Evolutionary conservation across 2,797 vertebrate species (phyloP).

Genomic region (Cheirogaleus major): DNA sequence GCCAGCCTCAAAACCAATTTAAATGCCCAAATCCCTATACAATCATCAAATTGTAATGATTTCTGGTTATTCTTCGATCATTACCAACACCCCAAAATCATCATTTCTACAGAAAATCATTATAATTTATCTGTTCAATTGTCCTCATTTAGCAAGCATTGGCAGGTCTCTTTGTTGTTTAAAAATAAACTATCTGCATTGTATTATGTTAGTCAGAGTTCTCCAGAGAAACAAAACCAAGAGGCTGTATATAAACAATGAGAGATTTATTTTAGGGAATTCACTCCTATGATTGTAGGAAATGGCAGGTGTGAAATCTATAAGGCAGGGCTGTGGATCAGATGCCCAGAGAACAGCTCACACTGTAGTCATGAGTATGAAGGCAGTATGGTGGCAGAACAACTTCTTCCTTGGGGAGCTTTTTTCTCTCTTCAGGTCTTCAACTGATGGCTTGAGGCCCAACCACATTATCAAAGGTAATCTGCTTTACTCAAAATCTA

Average conservation of each 20-base stretch:
- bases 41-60: constrained; percentile 4
- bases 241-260: background rate
- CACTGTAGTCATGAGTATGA: background rate
- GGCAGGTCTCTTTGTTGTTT: background rate
- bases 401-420: background rate
- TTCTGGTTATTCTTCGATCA: background rate
- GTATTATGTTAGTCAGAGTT: background rate
- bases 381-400: background rate
- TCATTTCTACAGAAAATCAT: background rate
- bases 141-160: background rate
- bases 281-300: background rate
- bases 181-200: background rate
- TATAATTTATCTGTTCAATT: background rate
- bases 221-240: background rate
- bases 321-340: background rate
- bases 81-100: background rate
- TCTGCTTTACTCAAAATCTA: background rate
- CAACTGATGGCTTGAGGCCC: background rate
- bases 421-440: background rate
- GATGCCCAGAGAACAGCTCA: background rate
- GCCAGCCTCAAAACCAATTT: background rate
- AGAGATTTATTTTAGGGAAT: background rate
- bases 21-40: background rate
- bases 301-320: background rate
- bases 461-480: background rate